phyloP scores from a whole-genome alignment of 2,888 invertebrate species.

The Chironomus tentans region DNA sequence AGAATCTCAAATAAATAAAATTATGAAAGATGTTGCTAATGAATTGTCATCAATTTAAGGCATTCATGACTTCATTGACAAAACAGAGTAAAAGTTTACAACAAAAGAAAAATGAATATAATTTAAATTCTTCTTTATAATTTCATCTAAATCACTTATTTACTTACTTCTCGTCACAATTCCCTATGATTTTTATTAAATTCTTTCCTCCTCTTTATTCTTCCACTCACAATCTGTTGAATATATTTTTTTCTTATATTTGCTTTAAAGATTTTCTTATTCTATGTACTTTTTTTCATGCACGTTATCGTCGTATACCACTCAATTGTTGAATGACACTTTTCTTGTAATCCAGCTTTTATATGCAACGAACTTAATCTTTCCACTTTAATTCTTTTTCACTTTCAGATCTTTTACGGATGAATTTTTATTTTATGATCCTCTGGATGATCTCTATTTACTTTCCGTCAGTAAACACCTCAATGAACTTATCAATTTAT shows the following conservation, averaged over 20 bases:
- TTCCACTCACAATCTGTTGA: background rate
- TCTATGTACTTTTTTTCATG: background rate
- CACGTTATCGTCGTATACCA: background rate
- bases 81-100: too few species aligned
- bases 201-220: background rate
- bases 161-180: background rate
- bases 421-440: background rate
- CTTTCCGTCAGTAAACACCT: background rate
- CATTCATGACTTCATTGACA: too few species aligned
- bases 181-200: background rate
- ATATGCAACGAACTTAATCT: background rate
- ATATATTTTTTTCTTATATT: background rate
- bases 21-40: too few species aligned
- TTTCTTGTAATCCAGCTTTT: conserved; percentile 1
- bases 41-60: too few species aligned
- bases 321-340: conserved; percentile 4
- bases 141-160: background rate
- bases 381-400: background rate
- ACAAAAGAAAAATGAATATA: too few species aligned
- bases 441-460: background rate
- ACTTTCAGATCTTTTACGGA: background rate
- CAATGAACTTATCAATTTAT: background rate
- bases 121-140: background rate
- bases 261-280: background rate
- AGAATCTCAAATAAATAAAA: too few species aligned